Conservation (phyloP, 2,797 vertebrate species). For the Pogoniulus pusillus region DNA sequence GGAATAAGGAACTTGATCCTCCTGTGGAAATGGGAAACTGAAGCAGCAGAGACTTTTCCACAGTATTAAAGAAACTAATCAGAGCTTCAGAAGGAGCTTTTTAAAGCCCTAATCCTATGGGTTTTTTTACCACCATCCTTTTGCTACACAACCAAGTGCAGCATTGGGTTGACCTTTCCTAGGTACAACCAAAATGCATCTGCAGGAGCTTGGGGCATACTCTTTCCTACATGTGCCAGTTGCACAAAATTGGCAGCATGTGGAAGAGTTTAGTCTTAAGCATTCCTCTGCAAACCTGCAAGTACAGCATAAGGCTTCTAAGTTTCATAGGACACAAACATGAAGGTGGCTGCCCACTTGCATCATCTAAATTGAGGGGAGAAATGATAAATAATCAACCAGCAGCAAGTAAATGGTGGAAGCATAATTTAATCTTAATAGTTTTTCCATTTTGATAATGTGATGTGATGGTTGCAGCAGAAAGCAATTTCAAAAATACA, state of each 20-base stretch:
- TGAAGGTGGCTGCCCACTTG: constrained; percentile 10
- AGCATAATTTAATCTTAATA: constrained; percentile 47
- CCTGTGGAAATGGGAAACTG: neutral
- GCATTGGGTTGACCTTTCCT: neutral
- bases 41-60: neutral
- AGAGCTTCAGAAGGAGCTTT: neutral
- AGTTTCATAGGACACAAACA: neutral
- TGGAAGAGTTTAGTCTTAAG: neutral
- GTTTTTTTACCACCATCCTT: neutral
- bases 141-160: neutral
- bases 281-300: neutral
- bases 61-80: neutral
- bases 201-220: neutral
- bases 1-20: neutral
- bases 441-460: constrained; percentile 64
- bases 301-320: neutral
- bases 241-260: neutral
- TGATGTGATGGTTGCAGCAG: constrained; percentile 23
- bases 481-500: constrained; percentile 55
- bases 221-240: neutral
- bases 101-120: neutral
- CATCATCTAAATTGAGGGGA: neutral
- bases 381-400: constrained; percentile 57
- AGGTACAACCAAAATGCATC: neutral
- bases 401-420: constrained; percentile 28